Base-by-base conservation (phyloP, 1,140 invertebrate genomes). In the Carposina sasakii region DNA sequence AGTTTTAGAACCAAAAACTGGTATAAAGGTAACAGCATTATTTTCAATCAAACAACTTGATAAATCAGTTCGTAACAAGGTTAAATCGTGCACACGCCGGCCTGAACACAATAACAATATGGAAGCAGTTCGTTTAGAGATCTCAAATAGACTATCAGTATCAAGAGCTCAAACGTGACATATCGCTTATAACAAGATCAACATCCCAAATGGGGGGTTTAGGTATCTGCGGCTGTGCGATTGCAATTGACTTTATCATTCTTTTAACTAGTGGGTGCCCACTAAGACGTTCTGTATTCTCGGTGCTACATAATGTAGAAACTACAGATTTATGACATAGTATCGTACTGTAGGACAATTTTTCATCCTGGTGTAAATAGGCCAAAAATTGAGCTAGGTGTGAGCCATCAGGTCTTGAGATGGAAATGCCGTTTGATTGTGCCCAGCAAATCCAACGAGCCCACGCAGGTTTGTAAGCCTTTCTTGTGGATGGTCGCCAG, bases 1-100 rank as follows among this genome's bases (percentile, higher is more conserved):
- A 16, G 60, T 69, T 23, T 69, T 71, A 15, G 57, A 71, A 0
- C 68, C 66, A 48, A 69, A 72, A n/a, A 8, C 33, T 31, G 69
- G 69, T 58, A 59, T 68, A 10, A 67, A 44, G 24, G 62, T 52
- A 15, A 70, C 54, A 22, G 51, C 48, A 16, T 53, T 34, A 2
- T 46, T 31, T 13, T 37, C 12, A 13, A 52, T 48, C 20, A 16
- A 8, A 13, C 52, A 40, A 43, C 42, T 23, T 8, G 54, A 16
- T 28, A 22, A 2, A 12, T 42, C 53, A 15, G 48, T 55, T 23
- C 39, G 47, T 42, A 68, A 49, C 4, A 71, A 54, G 1, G 64
- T 72, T 3, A 73, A 40, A 34, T 72, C 69, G 28, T 72, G 67
- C 21, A 72, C 47, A 8, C 59, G 31, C 31, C 64, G 44, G 24